Base-by-base conservation (phyloP, 2,113 vertebrate genomes). In the Pontoporia blainvillei region DNA sequence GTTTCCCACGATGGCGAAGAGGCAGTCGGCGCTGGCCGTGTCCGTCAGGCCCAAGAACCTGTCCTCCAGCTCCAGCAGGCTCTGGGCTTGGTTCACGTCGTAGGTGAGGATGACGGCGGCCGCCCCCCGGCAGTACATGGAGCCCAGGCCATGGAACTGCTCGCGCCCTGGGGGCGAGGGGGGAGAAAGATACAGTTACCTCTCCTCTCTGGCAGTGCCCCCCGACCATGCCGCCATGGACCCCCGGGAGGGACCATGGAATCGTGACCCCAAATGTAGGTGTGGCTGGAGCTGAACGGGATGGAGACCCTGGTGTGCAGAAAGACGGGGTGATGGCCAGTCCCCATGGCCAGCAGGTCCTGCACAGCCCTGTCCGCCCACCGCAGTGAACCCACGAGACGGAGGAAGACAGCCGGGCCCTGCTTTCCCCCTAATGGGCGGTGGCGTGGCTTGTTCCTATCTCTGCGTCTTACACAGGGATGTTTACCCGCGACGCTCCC, bases 91-190 rank as follows among this genome's bases (percentile, higher is more conserved):
- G 92, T 98, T 99, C 94, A 99, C 99, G 0, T 99, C 99, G 0
- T 99, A 99, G 1, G 99, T 99, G 66, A 99, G 99, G 98, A 99
- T 99, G 98, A 99, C 97, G 0, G 99, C 99, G 0, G 99, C 98
- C 0, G 99, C 99, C 0, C 99, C 99, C 25, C 99, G 98, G 94
- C 99, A 99, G 98, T 99, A 99, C 99, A 99, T 99, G 6, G 99
- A 99, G 66, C 99, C 99, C 29, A 99, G 98, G 34, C 99, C 99
- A 0, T 99, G 99, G 96, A 99, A 99, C 98, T 99, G 99, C 94
- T 99, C 99, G 18, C 99, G 98, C 91, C 99, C 99, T 99, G 98
- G 91, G 76, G 52, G 96, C 96, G 83, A 96, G 95, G 95, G 59
- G 88, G 46, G 4, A 92, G 78, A 67, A 1, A 88, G n/a, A 44